Evolutionary conservation across 1,140 invertebrate genomes (phyloP).

Genomic region (Arion vulgaris): DNA sequence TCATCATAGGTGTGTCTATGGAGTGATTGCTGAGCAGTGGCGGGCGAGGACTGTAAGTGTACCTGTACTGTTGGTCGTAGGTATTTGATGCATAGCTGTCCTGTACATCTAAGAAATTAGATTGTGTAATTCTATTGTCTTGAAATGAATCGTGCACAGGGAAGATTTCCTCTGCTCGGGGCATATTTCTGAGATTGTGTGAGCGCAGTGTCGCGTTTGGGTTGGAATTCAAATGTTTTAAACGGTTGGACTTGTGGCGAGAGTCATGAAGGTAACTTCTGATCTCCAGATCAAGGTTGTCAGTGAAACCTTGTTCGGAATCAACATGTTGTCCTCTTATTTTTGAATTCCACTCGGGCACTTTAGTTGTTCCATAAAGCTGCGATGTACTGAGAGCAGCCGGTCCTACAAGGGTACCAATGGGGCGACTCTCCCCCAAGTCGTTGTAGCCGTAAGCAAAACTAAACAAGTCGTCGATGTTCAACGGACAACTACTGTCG

Average conservation of each 20-base stretch:
- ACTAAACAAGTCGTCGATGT: slow-evolving; percentile 52
- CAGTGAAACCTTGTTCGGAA: slow-evolving; percentile 40
- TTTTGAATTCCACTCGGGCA: slow-evolving; percentile 35
- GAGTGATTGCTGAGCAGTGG: slow-evolving; percentile 2
- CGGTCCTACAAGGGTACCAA: not conserved
- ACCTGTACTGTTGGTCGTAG: slow-evolving; percentile 17
- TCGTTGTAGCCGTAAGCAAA: slow-evolving; percentile 41
- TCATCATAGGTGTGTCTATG: slow-evolving; percentile 4
- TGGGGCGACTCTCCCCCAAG: not conserved
- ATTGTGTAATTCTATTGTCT: not conserved
- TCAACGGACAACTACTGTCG: slow-evolving; percentile 33
- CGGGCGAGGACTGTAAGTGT: slow-evolving; percentile 5
- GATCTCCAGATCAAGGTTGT: slow-evolving; percentile 51
- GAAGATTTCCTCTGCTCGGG: not conserved
- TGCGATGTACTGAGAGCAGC: slow-evolving; percentile 48
- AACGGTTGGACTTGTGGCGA: not conserved
- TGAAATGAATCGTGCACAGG: no score
- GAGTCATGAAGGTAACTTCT: slow-evolving; percentile 36
- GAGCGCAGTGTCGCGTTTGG: slow-evolving; percentile 65
- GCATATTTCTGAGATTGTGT: slow-evolving; percentile 58
- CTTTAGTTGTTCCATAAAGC: slow-evolving; percentile 39
- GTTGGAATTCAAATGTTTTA: slow-evolving; percentile 51
- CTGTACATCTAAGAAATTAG: not conserved
- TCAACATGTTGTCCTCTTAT: not conserved
- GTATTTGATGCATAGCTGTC: not conserved